Evolutionary conservation across 2,113 vertebrate genomes (phyloP).

Genomic region (Otis tarda): DNA sequence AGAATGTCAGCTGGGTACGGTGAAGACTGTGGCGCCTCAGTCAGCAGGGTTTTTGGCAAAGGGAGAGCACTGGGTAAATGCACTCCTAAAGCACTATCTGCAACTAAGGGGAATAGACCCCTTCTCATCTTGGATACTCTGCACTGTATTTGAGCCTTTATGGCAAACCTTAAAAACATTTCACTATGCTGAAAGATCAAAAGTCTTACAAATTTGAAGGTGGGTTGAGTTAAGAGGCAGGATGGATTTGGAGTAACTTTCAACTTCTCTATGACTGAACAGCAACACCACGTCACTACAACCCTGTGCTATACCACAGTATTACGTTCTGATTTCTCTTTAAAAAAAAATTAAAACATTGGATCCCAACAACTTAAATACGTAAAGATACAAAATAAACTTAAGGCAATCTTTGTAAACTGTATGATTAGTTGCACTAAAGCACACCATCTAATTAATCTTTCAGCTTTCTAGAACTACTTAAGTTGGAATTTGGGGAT

Average conservation of each 20-base stretch:
- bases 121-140: accelerated
- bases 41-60: background rate
- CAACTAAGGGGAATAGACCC: background rate
- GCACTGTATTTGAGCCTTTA: accelerated
- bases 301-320: background rate
- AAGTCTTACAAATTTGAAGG: background rate
- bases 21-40: accelerated
- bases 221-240: background rate
- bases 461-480: background rate
- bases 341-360: background rate
- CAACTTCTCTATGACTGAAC: background rate
- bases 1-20: background rate
- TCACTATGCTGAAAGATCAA: background rate
- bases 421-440: background rate
- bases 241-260: background rate
- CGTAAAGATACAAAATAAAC: background rate
- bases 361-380: background rate
- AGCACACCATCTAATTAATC: background rate
- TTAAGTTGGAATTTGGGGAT: background rate
- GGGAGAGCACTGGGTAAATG: background rate
- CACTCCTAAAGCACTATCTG: background rate
- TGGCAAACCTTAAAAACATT: background rate
- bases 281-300: background rate
- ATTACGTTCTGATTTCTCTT: background rate
- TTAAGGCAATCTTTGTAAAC: background rate